Evolutionary conservation across 2,888 invertebrate genomes (phyloP), one percentile per base, ranked within the genome.

Genomic region (Eupithecia subfuscata): DNA sequence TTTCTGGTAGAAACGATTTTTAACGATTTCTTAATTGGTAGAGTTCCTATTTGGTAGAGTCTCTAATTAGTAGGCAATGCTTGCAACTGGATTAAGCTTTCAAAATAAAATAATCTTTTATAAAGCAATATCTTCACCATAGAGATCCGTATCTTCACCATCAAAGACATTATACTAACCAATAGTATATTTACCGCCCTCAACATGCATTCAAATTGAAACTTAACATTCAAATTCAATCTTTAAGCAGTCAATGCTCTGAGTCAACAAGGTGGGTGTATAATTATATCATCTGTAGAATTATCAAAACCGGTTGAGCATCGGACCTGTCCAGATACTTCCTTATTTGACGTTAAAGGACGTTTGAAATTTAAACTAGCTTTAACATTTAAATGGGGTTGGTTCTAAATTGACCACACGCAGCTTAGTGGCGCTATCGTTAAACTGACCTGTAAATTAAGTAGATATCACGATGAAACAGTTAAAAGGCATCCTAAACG

Each of bases 361-460:
- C 75, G 48, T 43, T 63, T 48, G 22, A 72, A 70, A 63, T 52
- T 63, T 30, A 25, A 64, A 64, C 64, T 63, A 30, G 63, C 30
- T 68, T 1, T 60, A 25, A 22, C 25, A 25, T 60, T 60, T 22
- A 60, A 25, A 81, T 71, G 68, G 64, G 70, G 75, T 63, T 72
- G 52, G 37, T 48, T 60, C 73, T 75, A 81, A 83, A 83, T 82
- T 85, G 85, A 84, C 82, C 82, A 81, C 81, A 86, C 84, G 83
- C 82, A 70, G 82, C 74, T 81, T 84, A 83, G 78, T 78, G 75
- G 73, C 71, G 63, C 52, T 80, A 84, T 82, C 82, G 81, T 83
- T 79, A 81, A 79, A 79, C 70, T 81, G 80, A 77, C 75, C 69
- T 78, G 78, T 80, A 82, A 82, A 84, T 82, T 76, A 79, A 74